A percentile compares a stretch with the other conserved stretches of the same genome.
These are phyloP conservation scores for Pectinophora gossypiella DNA, from an alignment of 1,140 invertebrate genomes.

Conservation along the genomic window DNA sequence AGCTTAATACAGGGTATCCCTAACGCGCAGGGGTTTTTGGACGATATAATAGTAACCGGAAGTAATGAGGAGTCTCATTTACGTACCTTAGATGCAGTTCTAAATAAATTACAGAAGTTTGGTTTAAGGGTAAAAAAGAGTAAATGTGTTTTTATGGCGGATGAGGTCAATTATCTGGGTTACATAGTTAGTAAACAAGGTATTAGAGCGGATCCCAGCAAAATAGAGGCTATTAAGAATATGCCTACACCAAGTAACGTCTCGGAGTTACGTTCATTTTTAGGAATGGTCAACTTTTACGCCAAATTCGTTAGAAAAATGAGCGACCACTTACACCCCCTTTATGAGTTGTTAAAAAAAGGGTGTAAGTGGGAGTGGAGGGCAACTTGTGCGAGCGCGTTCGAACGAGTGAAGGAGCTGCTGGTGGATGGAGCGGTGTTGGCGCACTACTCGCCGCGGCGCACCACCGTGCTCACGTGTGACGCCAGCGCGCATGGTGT, in stretches of 20 bases:
- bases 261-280: slow-evolving; percentile 26
- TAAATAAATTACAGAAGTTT: slow-evolving; percentile 5
- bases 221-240: slow-evolving; percentile 24
- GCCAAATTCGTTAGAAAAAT: slow-evolving; percentile 44
- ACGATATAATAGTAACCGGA: slow-evolving; percentile 13
- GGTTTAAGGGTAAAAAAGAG: slow-evolving; percentile 27
- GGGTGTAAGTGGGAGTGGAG: slow-evolving; percentile 22
- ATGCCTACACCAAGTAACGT: slow-evolving; percentile 24
- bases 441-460: slow-evolving; percentile 48
- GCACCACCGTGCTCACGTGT: slow-evolving; percentile 52
- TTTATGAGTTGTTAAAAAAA: slow-evolving; percentile 39
- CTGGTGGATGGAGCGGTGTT: slow-evolving; percentile 22
- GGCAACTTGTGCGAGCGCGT: slow-evolving; percentile 14
- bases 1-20: slow-evolving; percentile 24
- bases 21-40: slow-evolving; percentile 11
- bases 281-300: slow-evolving; percentile 29
- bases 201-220: slow-evolving; percentile 7
- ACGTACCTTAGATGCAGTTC: slow-evolving; percentile 11
- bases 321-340: slow-evolving; percentile 26
- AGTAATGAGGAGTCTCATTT: slow-evolving; percentile 10
- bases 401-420: slow-evolving; percentile 20
- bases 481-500: slow-evolving; percentile 70
- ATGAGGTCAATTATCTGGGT: slow-evolving; percentile 33
- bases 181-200: slow-evolving; percentile 29
- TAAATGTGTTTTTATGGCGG: slow-evolving; percentile 35